Conservation (phyloP, 2,888 invertebrate species). For the Eilema sororculum region DNA sequence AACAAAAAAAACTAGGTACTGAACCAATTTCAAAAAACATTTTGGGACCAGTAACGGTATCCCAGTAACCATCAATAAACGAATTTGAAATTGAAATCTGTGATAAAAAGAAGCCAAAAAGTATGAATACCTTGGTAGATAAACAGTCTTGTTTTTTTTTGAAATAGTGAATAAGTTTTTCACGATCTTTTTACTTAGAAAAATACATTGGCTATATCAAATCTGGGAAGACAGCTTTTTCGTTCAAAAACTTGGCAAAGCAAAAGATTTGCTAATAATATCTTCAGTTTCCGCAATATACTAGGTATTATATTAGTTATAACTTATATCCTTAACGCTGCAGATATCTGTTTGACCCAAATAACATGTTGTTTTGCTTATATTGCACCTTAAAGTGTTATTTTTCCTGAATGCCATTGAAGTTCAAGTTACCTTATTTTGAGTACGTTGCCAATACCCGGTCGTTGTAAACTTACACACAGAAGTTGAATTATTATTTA, state of each 20-base stretch:
- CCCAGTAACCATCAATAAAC: too few relatives aligned
- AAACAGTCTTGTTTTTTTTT: neutral
- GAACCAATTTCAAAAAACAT: too few relatives aligned
- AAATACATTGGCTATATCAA: neutral
- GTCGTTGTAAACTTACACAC: neutral
- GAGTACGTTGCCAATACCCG: neutral
- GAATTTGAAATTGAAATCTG: too few relatives aligned
- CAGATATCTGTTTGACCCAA: neutral
- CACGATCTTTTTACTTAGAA: neutral
- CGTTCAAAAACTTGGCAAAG: neutral
- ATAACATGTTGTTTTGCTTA: conserved; percentile 1
- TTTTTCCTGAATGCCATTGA: neutral
- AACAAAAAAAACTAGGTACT: too few relatives aligned
- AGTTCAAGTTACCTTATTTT: neutral
- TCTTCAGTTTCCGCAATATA: neutral
- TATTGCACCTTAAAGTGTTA: neutral
- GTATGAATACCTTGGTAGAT: too few relatives aligned
- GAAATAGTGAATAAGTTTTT: neutral
- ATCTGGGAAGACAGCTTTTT: neutral
- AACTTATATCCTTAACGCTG: neutral
- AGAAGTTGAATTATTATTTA: too few relatives aligned
- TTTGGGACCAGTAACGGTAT: too few relatives aligned
- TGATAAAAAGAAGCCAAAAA: too few relatives aligned
- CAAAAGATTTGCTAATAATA: neutral
- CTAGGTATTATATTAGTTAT: neutral